These are phyloP conservation scores for Lasioglossum albipes DNA, from an alignment of 1,140 invertebrate species.

Conservation along the genomic window DNA sequence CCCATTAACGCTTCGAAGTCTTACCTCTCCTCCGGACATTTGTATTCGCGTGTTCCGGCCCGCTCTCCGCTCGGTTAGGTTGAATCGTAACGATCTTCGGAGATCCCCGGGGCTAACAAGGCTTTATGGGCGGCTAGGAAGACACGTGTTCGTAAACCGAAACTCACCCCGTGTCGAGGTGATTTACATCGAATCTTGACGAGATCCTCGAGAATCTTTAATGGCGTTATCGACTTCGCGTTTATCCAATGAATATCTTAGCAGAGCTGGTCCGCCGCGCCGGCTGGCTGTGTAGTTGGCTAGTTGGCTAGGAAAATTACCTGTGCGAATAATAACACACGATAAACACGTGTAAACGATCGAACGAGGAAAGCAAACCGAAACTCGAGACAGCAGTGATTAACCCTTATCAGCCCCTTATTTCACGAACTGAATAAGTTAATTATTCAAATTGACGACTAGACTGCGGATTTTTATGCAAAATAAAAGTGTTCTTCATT, in stretches of 20 bases:
- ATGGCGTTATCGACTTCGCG: not conserved
- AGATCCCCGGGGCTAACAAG: not conserved
- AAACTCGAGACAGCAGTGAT: too few relatives aligned
- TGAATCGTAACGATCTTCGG: slow-evolving; percentile 29
- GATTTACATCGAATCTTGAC: slow-evolving; percentile 16
- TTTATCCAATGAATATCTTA: not conserved
- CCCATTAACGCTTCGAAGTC: not conserved
- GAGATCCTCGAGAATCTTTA: not conserved
- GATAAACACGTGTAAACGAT: too few relatives aligned
- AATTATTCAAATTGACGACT: too few relatives aligned
- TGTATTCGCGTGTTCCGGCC: not conserved
- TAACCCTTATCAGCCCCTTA: too few relatives aligned
- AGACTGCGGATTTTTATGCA: too few relatives aligned
- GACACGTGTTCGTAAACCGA: slow-evolving; percentile 41
- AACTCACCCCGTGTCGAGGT: not conserved
- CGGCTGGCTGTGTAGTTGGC: too few relatives aligned
- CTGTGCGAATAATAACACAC: too few relatives aligned
- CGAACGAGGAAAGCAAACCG: too few relatives aligned
- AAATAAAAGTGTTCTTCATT: too few relatives aligned
- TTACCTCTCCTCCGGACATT: slow-evolving; percentile 19
- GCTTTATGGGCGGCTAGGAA: slow-evolving; percentile 23
- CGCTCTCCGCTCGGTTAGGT: slow-evolving; percentile 4
- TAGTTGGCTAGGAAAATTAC: too few relatives aligned
- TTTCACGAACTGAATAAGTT: too few relatives aligned
- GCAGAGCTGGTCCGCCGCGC: too few relatives aligned